phyloP scores from a whole-genome alignment of 2,888 invertebrate genomes.

The Pristionchus japonicus region DNA sequence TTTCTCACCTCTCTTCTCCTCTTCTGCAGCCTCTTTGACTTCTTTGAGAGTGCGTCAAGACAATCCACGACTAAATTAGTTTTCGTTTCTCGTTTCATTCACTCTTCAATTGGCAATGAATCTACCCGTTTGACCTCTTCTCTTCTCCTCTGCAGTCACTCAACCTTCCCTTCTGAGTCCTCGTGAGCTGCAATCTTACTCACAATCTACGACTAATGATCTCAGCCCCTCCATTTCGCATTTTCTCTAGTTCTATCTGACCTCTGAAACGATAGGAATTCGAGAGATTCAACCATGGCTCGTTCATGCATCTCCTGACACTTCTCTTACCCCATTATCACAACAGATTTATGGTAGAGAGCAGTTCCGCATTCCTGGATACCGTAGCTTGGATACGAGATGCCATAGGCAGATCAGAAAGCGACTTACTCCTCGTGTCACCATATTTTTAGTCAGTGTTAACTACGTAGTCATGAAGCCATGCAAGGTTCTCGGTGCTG shows the following conservation, averaged over 20 bases:
- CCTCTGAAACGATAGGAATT: too few species aligned
- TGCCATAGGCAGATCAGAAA: too few species aligned
- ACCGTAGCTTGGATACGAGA: too few species aligned
- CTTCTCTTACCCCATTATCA: too few species aligned
- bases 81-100: constrained; percentile 11
- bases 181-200: not conserved
- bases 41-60: not conserved
- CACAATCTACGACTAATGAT: not conserved
- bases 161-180: not conserved
- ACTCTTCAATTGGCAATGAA: constrained; percentile 13
- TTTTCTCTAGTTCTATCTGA: not conserved
- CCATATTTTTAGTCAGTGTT: not conserved
- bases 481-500: not conserved
- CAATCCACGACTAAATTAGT: constrained; percentile 38
- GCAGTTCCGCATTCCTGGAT: too few species aligned
- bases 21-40: not conserved
- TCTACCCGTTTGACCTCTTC: constrained; percentile 21
- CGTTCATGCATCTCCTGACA: too few species aligned
- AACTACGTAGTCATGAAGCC: not conserved
- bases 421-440: too few species aligned
- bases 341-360: too few species aligned
- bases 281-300: too few species aligned
- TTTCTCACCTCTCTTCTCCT: not conserved
- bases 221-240: not conserved
- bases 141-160: not conserved